Percentiles rank a stretch among this genome's conserved stretches.
Conservation (phyloP, 2,113 vertebrate species). For the Gopherus flavomarginatus region DNA sequence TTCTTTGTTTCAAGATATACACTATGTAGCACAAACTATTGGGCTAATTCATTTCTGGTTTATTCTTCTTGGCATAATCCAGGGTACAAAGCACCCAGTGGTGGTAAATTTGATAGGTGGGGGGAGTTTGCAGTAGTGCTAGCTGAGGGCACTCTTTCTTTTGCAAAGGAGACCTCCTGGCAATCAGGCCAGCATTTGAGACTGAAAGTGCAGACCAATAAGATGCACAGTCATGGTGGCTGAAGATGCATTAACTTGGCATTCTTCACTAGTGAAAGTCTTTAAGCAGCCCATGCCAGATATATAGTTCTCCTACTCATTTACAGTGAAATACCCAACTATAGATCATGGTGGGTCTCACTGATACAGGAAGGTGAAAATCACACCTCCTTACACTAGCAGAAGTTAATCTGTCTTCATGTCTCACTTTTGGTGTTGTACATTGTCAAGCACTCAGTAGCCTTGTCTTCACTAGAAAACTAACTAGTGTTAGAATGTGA, state of each 20-base stretch:
- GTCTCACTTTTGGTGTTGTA: neutral
- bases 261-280: neutral
- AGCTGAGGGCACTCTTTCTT: neutral
- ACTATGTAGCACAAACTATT: neutral
- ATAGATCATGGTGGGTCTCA: neutral
- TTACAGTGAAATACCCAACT: neutral
- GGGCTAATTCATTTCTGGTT: neutral
- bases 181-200: neutral
- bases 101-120: neutral
- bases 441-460: neutral
- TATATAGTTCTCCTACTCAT: neutral
- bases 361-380: neutral
- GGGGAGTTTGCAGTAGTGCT: neutral
- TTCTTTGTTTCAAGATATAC: neutral
- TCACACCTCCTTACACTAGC: neutral
- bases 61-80: neutral
- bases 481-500: neutral
- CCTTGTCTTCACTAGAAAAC: neutral
- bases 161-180: neutral
- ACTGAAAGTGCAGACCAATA: fast-evolving
- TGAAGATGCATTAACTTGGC: neutral
- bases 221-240: neutral
- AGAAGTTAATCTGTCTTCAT: neutral
- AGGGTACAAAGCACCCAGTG: neutral
- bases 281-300: neutral